These are phyloP conservation scores for Acrossocheilus wenchowensis DNA, from an alignment of 2,797 vertebrate genomes.

Conservation along the genomic window DNA sequence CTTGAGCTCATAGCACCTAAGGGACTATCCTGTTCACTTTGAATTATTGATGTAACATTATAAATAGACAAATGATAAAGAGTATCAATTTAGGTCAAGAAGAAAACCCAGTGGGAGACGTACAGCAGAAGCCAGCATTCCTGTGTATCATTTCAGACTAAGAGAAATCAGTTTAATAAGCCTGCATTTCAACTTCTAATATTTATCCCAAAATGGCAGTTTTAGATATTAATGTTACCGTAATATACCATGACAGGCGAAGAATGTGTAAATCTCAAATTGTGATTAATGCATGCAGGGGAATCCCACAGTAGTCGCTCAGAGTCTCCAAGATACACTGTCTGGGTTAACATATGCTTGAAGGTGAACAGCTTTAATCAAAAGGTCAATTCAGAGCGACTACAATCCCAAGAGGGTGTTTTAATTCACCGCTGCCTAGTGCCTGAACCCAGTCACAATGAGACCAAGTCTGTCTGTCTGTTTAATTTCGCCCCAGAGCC, in stretches of 20 bases:
- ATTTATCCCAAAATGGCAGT: slow-evolving; percentile 1
- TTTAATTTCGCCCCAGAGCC: slow-evolving; percentile 57
- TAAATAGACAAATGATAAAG: slow-evolving; percentile 18
- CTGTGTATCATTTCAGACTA: slow-evolving; percentile 18
- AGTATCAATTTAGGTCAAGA: not conserved
- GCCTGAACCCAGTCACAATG: slow-evolving; percentile 61
- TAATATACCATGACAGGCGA: slow-evolving; percentile 14
- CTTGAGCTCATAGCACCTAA: slow-evolving; percentile 10
- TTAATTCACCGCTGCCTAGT: slow-evolving; percentile 46
- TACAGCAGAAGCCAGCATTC: not conserved
- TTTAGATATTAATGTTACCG: slow-evolving; percentile 11
- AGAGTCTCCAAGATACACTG: slow-evolving; percentile 70
- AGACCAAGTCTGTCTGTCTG: slow-evolving; percentile 59
- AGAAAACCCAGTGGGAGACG: not conserved
- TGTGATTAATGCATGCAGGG: slow-evolving; percentile 34
- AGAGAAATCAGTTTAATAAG: slow-evolving; percentile 41
- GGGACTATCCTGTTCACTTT: slow-evolving; percentile 7
- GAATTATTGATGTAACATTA: slow-evolving; percentile 14
- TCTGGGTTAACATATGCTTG: slow-evolving; percentile 60
- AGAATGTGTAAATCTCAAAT: slow-evolving; percentile 38
- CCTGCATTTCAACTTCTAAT: slow-evolving; percentile 21
- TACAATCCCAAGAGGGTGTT: slow-evolving; percentile 59
- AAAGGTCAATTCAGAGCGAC: slow-evolving; percentile 71
- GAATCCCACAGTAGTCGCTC: slow-evolving; percentile 54
- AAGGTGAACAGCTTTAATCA: slow-evolving; percentile 69